A percentile compares a stretch with the other conserved stretches of the same genome.
Conservation (phyloP, 1,140 invertebrate genomes). For the Apolygus lucorum region DNA sequence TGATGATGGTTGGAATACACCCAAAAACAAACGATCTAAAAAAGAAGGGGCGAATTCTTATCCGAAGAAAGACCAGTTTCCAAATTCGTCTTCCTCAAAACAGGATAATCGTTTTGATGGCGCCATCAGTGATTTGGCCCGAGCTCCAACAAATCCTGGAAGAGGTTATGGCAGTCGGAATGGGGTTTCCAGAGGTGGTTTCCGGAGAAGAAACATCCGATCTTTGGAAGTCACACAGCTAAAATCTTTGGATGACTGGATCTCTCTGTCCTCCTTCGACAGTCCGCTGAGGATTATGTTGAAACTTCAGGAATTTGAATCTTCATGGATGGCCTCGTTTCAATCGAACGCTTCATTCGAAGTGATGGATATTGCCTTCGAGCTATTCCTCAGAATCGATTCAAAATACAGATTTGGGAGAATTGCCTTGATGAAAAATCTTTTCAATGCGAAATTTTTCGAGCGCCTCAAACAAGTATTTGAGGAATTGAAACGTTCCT, state of each 20-base stretch:
- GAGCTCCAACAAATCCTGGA: no score
- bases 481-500: neutral
- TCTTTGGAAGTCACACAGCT: neutral
- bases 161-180: no score
- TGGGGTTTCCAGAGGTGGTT: no score
- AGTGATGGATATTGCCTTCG: neutral
- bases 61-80: no score
- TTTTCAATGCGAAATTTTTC: neutral
- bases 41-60: no score
- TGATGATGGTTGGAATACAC: no score
- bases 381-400: neutral
- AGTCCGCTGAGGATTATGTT: neutral
- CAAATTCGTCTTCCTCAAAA: no score
- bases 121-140: no score
- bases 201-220: no score
- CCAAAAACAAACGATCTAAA: no score
- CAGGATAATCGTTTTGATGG: no score
- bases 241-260: neutral
- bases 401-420: neutral
- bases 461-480: neutral
- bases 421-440: neutral
- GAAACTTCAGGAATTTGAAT: neutral
- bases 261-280: neutral
- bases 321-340: neutral
- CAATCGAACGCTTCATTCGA: neutral